Evolutionary conservation across 1,140 invertebrate genomes (phyloP).

Genomic region (Cardiocondyla obscurior): DNA sequence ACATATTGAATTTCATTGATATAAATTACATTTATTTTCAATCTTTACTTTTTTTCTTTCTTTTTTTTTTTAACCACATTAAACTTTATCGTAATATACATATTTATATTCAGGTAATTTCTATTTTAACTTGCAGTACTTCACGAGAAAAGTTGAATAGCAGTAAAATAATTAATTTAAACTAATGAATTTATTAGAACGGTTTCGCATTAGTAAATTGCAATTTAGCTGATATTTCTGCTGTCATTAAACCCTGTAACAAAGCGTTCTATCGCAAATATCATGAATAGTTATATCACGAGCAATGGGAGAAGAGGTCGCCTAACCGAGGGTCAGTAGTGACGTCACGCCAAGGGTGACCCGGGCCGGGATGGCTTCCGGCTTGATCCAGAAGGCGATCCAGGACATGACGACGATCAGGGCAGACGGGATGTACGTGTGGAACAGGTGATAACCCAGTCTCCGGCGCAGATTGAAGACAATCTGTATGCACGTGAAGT

Average conservation of each 20-base stretch:
- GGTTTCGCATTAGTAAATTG: background rate
- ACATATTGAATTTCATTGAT: background rate
- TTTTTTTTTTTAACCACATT: too few species aligned
- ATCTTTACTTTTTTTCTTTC: too few species aligned
- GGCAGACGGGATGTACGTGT: conserved; percentile 95
- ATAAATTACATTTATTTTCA: background rate
- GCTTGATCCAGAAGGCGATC: conserved; percentile 97
- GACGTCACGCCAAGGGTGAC: conserved; percentile 93
- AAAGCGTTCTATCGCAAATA: conserved; percentile 10
- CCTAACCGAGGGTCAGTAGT: conserved; percentile 90
- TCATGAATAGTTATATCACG: conserved; percentile 40
- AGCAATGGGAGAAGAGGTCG: conserved; percentile 1
- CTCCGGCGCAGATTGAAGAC: conserved; percentile 92
- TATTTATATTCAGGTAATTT: background rate
- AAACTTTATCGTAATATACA: background rate
- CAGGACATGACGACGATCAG: conserved; percentile 96
- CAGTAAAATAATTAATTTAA: background rate
- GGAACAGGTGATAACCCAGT: conserved; percentile 95
- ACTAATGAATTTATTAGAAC: background rate
- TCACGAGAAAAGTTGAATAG: background rate
- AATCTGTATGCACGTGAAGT: conserved; percentile 94
- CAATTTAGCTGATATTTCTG: background rate
- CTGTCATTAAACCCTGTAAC: background rate
- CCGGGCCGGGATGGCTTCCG: conserved; percentile 93
- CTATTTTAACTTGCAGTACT: background rate